phyloP scores from a whole-genome alignment of 2,888 invertebrate species.

The Venustoraphidia nigricollis region DNA sequence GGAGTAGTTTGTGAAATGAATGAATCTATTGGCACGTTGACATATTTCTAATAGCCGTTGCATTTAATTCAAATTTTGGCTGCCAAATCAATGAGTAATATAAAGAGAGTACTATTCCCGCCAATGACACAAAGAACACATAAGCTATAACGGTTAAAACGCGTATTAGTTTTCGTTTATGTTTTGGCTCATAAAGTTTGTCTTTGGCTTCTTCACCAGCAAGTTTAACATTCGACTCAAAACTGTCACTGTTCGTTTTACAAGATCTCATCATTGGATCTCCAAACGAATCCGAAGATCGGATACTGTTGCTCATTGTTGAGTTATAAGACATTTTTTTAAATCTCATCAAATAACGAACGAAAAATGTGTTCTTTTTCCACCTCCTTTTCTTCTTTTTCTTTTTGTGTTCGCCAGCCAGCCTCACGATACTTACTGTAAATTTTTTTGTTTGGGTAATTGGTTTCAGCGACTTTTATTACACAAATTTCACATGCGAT shows the following conservation, averaged over 20 bases:
- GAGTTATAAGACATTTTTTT: constrained; percentile 39
- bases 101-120: constrained; percentile 82
- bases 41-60: no score
- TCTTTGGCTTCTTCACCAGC: constrained; percentile 49
- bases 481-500: no score
- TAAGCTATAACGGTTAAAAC: constrained; percentile 88
- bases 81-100: constrained; percentile 94
- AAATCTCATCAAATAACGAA: not conserved
- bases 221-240: constrained; percentile 42
- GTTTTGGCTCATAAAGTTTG: constrained; percentile 65
- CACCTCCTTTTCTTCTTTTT: no score
- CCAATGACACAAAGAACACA: constrained; percentile 84
- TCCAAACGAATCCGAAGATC: constrained; percentile 18
- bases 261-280: not conserved
- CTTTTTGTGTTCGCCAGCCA: no score
- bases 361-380: no score
- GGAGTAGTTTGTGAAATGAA: no score
- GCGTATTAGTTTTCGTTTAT: constrained; percentile 75
- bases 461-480: no score
- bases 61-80: not conserved
- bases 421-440: no score
- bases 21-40: no score
- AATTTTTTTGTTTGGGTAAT: no score
- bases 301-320: constrained; percentile 37
- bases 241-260: constrained; percentile 21